Evolutionary conservation across 2,888 invertebrate species (phyloP).

Genomic region (Harpalus rubripes): DNA sequence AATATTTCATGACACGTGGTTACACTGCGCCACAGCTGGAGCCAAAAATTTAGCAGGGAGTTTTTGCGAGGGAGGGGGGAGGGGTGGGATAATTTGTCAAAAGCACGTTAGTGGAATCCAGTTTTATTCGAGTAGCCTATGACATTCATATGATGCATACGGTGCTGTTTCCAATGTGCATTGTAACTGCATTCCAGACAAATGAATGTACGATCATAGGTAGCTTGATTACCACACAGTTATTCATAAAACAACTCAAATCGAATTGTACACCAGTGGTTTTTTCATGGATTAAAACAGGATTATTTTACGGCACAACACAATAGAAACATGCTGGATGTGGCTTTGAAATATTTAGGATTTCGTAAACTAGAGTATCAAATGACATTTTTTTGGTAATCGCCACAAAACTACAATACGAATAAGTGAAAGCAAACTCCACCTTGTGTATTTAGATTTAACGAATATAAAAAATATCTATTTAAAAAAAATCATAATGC

Average conservation of each 20-base stretch:
- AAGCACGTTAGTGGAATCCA: conserved; percentile 37
- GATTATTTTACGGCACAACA: background rate
- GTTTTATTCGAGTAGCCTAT: conserved; percentile 11
- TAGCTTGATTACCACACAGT: background rate
- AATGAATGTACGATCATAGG: background rate
- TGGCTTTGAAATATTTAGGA: background rate
- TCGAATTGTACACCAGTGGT: background rate
- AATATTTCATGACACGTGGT: conserved; percentile 51
- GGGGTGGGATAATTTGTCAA: conserved; percentile 24
- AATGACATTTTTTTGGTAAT: background rate
- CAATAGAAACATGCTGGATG: background rate
- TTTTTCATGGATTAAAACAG: background rate
- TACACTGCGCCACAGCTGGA: conserved; percentile 7
- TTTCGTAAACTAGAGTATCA: background rate
- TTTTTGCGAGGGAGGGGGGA: background rate
- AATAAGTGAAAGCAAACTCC: too few species aligned
- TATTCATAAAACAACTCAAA: background rate
- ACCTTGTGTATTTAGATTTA: too few species aligned
- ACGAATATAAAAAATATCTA: too few species aligned
- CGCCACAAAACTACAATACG: too few species aligned
- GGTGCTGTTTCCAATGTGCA: background rate
- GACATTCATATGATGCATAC: conserved; percentile 10
- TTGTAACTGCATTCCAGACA: conserved; percentile 1
- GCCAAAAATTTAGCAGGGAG: conserved; percentile 9
- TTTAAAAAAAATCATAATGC: too few species aligned